Conservation (phyloP, 2,888 invertebrate genomes). For the Platycnemis pennipes region DNA sequence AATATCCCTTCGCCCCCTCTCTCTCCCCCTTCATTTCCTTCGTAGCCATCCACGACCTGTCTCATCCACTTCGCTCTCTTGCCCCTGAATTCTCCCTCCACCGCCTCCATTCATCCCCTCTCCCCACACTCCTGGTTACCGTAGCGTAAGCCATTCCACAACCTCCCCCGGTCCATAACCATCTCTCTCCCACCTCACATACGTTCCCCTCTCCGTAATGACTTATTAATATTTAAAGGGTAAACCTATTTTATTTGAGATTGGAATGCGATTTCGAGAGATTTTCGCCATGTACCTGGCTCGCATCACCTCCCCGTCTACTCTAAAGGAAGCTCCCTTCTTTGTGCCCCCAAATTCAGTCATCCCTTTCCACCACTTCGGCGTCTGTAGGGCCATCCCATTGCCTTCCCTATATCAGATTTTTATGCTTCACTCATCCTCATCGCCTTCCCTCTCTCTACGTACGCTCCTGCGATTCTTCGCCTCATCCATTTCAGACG, state of each 20-base stretch:
- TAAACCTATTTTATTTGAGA: conserved; percentile 63
- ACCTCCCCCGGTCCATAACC: too few species aligned
- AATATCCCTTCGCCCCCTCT: not conserved
- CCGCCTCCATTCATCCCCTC: too few species aligned
- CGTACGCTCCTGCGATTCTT: not conserved
- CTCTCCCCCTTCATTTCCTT: not conserved
- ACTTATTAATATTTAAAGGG: conserved; percentile 64
- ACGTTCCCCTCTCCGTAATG: conserved; percentile 13
- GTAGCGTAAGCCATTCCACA: too few species aligned
- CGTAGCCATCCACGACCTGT: conserved; percentile 30
- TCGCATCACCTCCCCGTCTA: not conserved
- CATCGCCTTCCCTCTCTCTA: not conserved
- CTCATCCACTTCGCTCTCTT: conserved; percentile 2
- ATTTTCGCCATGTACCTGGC: conserved; percentile 33
- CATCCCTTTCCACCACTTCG: not conserved
- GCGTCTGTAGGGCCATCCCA: not conserved
- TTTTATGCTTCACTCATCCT: not conserved
- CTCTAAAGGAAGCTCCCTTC: not conserved
- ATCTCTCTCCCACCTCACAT: not conserved
- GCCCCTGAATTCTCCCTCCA: not conserved
- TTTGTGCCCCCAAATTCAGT: not conserved
- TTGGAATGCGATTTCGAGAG: conserved; percentile 46
- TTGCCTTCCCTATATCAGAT: not conserved
- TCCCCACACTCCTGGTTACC: too few species aligned
- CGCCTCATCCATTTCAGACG: not conserved